These are phyloP conservation scores for Rhabditoides inermis DNA, from an alignment of 2,888 invertebrate genomes.

Conservation along the genomic window DNA sequence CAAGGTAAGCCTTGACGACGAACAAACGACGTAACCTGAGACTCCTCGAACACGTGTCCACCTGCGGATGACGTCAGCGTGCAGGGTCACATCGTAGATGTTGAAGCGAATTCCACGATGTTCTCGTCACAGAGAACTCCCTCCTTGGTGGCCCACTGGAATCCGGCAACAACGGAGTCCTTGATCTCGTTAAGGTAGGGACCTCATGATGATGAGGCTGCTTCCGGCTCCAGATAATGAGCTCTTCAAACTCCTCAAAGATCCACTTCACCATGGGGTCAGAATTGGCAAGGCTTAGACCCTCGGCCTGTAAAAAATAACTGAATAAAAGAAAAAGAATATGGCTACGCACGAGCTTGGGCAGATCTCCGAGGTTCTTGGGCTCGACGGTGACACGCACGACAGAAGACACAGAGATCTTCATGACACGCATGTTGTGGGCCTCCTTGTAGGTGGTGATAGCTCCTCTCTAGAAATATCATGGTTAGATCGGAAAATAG, in stretches of 20 bases:
- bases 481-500: too few species aligned
- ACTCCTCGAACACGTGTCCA: slow-evolving; percentile 92
- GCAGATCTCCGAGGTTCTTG: slow-evolving; percentile 95
- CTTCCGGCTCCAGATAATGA: slow-evolving; percentile 97
- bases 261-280: slow-evolving; percentile 99
- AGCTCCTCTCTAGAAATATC: slow-evolving; percentile 70
- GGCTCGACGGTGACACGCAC: slow-evolving; percentile 99
- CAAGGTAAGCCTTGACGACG: slow-evolving; percentile 89
- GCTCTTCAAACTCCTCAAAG: slow-evolving; percentile 66
- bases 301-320: slow-evolving; percentile 53
- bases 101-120: slow-evolving; percentile 84
- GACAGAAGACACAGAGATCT: slow-evolving; percentile 98
- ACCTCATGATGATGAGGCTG: too few species aligned
- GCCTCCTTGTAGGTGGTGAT: slow-evolving; percentile 97
- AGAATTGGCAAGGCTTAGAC: slow-evolving; percentile 95
- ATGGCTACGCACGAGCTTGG: slow-evolving; percentile 71
- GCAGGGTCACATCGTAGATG: slow-evolving; percentile 92
- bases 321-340: too few species aligned
- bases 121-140: slow-evolving; percentile 96
- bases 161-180: slow-evolving; percentile 59
- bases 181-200: slow-evolving; percentile 99
- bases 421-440: slow-evolving; percentile 99
- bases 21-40: slow-evolving; percentile 75
- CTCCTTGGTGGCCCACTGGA: slow-evolving; percentile 87
- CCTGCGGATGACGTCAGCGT: slow-evolving; percentile 97